Evolutionary conservation across 92 coral and sea anemone genomes (phyloP).

Genomic region (Diadumene lineata): DNA sequence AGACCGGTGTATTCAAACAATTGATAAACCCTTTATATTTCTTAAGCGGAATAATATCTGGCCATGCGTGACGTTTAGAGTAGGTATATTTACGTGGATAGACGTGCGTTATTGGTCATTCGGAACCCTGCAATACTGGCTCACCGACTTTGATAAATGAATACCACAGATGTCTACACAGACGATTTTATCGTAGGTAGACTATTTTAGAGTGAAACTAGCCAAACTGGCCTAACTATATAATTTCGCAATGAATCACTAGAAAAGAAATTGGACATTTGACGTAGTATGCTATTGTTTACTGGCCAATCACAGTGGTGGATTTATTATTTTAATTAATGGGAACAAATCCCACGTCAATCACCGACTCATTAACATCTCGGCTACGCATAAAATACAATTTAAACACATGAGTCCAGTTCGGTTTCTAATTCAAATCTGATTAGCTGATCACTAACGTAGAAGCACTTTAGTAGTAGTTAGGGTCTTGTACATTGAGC

Average conservation of each 20-base stretch:
- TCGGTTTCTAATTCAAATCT: background rate
- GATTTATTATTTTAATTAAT: conserved; percentile 79
- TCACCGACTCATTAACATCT: conserved; percentile 90
- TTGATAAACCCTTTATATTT: conserved; percentile 4
- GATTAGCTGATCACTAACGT: background rate
- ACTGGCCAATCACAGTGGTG: conserved; percentile 54
- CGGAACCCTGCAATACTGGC: conserved; percentile 5
- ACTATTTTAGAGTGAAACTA: too few relatives aligned
- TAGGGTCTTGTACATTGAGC: background rate
- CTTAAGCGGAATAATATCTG: background rate
- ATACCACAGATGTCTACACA: too few relatives aligned
- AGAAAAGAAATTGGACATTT: conserved; percentile 39
- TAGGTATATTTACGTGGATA: background rate
- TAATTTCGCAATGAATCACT: conserved; percentile 27
- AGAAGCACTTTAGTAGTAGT: conserved; percentile 1
- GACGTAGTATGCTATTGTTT: conserved; percentile 63
- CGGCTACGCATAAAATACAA: conserved; percentile 76
- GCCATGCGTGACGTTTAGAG: background rate
- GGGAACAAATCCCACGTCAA: conserved; percentile 86
- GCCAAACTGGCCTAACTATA: background rate
- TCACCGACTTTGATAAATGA: too few relatives aligned
- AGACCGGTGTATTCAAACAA: background rate
- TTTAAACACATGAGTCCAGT: conserved; percentile 60
- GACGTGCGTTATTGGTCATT: conserved; percentile 1
- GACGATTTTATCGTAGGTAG: too few relatives aligned